phyloP scores from a whole-genome alignment of 1,140 invertebrate species.

The Drosophila melanica region DNA sequence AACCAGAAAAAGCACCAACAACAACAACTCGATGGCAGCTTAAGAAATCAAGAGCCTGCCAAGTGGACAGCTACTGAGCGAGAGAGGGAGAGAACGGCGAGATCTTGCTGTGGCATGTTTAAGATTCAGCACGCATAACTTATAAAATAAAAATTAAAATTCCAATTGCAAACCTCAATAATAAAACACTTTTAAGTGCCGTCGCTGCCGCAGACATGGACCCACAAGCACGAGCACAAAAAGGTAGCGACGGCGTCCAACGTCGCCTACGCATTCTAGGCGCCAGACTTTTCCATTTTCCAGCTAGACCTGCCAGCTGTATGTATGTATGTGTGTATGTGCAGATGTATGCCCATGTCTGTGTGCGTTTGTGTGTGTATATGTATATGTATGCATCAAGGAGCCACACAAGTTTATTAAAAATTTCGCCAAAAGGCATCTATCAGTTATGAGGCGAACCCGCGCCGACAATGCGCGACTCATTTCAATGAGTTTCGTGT shows the following conservation, averaged over 20 bases:
- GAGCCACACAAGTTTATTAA: slow-evolving; percentile 67
- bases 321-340: background rate
- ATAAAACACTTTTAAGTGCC: slow-evolving; percentile 75
- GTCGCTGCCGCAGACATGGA: slow-evolving; percentile 16
- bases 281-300: slow-evolving; percentile 7
- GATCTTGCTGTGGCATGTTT: slow-evolving; percentile 52
- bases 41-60: slow-evolving; percentile 46
- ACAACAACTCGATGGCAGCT: slow-evolving; percentile 30
- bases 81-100: slow-evolving; percentile 1
- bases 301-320: slow-evolving; percentile 14
- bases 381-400: slow-evolving; percentile 16
- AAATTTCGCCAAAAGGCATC: slow-evolving; percentile 74
- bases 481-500: slow-evolving; percentile 73
- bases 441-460: slow-evolving; percentile 64
- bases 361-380: slow-evolving; percentile 7
- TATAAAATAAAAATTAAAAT: slow-evolving; percentile 82
- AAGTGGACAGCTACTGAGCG: slow-evolving; percentile 15
- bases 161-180: slow-evolving; percentile 73
- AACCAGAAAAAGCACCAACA: slow-evolving; percentile 34
- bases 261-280: slow-evolving; percentile 1
- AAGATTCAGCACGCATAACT: slow-evolving; percentile 71
- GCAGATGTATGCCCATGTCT: background rate
- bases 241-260: slow-evolving; percentile 13
- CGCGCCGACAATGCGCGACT: slow-evolving; percentile 59
- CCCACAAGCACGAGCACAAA: background rate